These are phyloP conservation scores for Virgularia gustaviana DNA, from an alignment of 92 coral and sea anemone species.

Conservation along the genomic window DNA sequence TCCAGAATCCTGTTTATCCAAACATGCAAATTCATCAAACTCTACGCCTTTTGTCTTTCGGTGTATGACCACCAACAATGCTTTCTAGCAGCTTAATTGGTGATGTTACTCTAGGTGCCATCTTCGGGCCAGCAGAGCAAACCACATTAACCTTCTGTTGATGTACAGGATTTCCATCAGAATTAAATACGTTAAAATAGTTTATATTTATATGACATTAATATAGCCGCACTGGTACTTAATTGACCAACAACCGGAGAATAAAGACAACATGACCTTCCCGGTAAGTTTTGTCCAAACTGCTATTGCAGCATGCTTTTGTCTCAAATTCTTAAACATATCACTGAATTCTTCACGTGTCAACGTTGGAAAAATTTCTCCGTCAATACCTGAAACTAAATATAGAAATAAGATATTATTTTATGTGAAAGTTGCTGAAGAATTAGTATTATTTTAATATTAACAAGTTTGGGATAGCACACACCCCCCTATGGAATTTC, in stretches of 20 bases:
- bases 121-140: too few relatives aligned
- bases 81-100: too few relatives aligned
- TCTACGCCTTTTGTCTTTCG: too few relatives aligned
- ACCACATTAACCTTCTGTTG: too few relatives aligned
- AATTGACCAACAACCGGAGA: constrained; percentile 6
- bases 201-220: too few relatives aligned
- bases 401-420: not conserved
- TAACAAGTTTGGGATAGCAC: not conserved
- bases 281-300: constrained; percentile 31
- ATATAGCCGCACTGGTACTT: constrained; percentile 12
- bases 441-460: not conserved
- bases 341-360: constrained; percentile 36
- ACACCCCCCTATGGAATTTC: too few relatives aligned
- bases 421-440: not conserved
- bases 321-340: constrained; percentile 16
- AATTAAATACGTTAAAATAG: too few relatives aligned
- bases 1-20: too few relatives aligned
- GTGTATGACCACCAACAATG: too few relatives aligned
- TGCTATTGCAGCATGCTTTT: constrained; percentile 22
- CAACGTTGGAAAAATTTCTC: constrained; percentile 18
- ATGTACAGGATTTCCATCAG: too few relatives aligned
- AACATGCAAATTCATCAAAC: too few relatives aligned
- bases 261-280: constrained; percentile 18
- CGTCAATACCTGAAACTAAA: constrained; percentile 29
- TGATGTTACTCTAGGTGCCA: too few relatives aligned